These are phyloP conservation scores for Ceratosolen fusciceps DNA, from an alignment of 1,140 invertebrate genomes.

Conservation along the genomic window DNA sequence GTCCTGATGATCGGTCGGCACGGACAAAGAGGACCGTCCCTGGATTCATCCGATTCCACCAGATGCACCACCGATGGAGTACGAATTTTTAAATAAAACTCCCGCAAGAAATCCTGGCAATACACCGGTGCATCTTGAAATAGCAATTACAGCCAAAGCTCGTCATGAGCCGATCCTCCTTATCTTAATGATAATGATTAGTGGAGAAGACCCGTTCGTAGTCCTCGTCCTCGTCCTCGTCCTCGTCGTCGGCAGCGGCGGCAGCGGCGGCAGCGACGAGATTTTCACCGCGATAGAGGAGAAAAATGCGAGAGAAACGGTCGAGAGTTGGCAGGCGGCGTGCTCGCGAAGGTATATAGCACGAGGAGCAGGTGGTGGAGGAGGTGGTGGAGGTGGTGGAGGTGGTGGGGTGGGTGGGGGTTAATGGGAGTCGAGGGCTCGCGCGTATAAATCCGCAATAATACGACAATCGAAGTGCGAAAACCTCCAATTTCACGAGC, in stretches of 20 bases:
- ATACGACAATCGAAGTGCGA: slow-evolving; percentile 56
- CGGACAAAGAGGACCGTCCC: no score
- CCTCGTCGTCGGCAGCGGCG: no score
- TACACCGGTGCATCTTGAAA: slow-evolving; percentile 19
- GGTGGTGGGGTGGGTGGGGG: slow-evolving; percentile 35
- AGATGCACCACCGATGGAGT: no score
- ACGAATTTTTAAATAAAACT: slow-evolving; percentile 15
- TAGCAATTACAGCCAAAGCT: slow-evolving; percentile 32
- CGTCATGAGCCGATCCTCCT: slow-evolving; percentile 36
- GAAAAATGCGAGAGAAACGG: no score
- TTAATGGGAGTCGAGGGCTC: slow-evolving; percentile 51
- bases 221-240: neutral
- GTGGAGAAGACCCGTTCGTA: neutral
- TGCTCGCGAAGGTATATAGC: no score
- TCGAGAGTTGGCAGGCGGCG: no score
- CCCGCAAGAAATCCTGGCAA: neutral
- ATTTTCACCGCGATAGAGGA: slow-evolving; percentile 24
- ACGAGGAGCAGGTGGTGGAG: neutral
- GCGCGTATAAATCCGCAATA: slow-evolving; percentile 59
- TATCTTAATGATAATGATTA: slow-evolving; percentile 49
- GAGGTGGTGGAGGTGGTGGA: neutral
- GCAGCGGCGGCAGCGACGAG: no score
- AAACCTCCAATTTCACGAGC: slow-evolving; percentile 49
- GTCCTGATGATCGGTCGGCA: no score
- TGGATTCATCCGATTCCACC: no score